phyloP scores from a whole-genome alignment of 2,888 invertebrate genomes.

The Clunio marinus region DNA sequence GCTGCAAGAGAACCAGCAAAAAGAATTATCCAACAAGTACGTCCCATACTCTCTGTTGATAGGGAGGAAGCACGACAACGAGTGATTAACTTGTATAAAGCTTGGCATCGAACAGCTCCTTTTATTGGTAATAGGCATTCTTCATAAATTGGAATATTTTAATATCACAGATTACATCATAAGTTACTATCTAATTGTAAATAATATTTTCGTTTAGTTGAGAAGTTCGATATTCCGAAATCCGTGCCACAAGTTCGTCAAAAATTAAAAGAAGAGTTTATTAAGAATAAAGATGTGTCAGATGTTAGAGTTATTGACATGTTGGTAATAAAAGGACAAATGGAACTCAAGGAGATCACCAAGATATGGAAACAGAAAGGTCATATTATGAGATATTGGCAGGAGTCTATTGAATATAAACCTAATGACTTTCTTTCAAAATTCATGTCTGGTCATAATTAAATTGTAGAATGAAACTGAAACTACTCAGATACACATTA shows the following conservation, averaged over 20 bases:
- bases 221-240: conserved; percentile 79
- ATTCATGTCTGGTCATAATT: conserved; percentile 63
- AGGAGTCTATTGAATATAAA: conserved; percentile 62
- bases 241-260: conserved; percentile 62
- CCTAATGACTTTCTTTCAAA: conserved; percentile 89
- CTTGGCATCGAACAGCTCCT: conserved; percentile 91
- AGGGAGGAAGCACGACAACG: conserved; percentile 72
- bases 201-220: too few relatives aligned
- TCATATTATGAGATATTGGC: conserved; percentile 64
- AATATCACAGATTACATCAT: too few relatives aligned
- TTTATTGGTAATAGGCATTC: conserved; percentile 83
- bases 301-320: conserved; percentile 89
- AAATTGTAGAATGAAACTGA: too few relatives aligned
- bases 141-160: too few relatives aligned
- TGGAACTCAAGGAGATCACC: conserved; percentile 85
- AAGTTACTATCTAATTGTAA: too few relatives aligned
- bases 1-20: conserved; percentile 49
- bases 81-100: conserved; percentile 83
- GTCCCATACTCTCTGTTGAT: conserved; percentile 79
- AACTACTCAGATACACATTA: too few relatives aligned
- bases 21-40: conserved; percentile 63
- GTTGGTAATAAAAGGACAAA: conserved; percentile 92
- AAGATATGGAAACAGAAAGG: conserved; percentile 86
- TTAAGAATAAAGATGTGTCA: conserved; percentile 68
- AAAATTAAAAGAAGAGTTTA: conserved; percentile 75